Base-by-base conservation (phyloP, 2,113 vertebrate species). In the Hucho hucho region DNA sequence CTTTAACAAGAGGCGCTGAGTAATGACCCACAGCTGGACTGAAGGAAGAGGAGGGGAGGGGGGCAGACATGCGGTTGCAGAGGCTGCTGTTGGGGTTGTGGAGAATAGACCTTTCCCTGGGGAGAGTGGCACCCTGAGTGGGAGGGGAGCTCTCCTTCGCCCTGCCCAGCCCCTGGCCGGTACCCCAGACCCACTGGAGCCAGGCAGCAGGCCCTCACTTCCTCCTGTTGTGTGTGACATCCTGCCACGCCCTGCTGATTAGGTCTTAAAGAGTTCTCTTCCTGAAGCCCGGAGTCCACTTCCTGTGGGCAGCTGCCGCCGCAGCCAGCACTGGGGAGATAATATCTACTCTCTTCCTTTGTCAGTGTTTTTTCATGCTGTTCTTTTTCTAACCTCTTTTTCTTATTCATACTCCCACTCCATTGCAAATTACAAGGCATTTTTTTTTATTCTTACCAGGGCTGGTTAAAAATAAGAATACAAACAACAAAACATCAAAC, bases 151-250 rank as follows among this genome's bases (percentile, higher is more conserved):
- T 53, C 49, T 53, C 49, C 13, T 0, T 18, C 14, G 4, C 49
- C 49, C 9, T 43, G 37, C 37, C 7, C 37, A 7, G 29, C 67
- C 53, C n/a, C 77, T 87, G 87, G 85, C 87, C 79, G 84, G 84
- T 61, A 75, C 80, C 84, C 89, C 81, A 92, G 92, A 92, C 90
- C 88, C 76, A 81, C 88, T 91, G 92, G 92, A 53, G 49, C 4
- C 49, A 18, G 49, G 16, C 49, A 92, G 90, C 90, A 90, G 71
- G 81, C 80, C 86, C 12, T 83, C 79, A 85, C 87, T 89, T 87
- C 87, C 89, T 89, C 87, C 86, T 86, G 89, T 92, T 89, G 85
- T 88, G 85, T 88, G 85, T 83, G 37, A 43, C 80, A 90, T 92
- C 90, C 90, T 91, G 90, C 88, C 90, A 71, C 88, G 86, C 90